Conservation (phyloP, 1,140 invertebrate species). For the Apocrypta bakeri region DNA sequence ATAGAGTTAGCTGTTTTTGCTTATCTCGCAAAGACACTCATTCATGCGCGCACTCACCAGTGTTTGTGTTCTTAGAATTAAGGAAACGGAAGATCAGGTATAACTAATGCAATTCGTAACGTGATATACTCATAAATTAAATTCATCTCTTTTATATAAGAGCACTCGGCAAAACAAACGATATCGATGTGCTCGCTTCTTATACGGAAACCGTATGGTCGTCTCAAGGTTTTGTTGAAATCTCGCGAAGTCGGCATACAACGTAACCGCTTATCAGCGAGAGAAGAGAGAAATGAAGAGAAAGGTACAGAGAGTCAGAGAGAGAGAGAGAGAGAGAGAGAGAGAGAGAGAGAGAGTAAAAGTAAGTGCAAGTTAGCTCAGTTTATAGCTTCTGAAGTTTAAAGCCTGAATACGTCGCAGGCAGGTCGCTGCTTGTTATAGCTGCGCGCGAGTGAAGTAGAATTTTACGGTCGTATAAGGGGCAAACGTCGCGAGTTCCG, state of each 20-base stretch:
- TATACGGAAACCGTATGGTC: background rate
- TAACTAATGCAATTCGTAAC: too few species aligned
- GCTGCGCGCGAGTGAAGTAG: conserved; percentile 12
- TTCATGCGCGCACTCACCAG: background rate
- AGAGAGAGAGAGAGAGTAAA: background rate
- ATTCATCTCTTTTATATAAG: too few species aligned
- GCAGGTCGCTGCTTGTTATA: conserved; percentile 18
- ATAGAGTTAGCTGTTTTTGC: too few species aligned
- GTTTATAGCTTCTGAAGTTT: conserved; percentile 45
- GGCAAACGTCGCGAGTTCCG: background rate
- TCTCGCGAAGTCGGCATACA: conserved; percentile 7
- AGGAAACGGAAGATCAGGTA: too few species aligned
- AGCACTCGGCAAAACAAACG: too few species aligned
- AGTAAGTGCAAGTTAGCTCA: conserved; percentile 12
- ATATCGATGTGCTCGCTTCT: too few species aligned
- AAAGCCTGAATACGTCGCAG: conserved; percentile 41
- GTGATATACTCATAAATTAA: too few species aligned
- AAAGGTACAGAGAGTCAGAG: background rate
- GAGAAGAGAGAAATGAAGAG: too few species aligned
- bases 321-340: background rate
- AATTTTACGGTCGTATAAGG: conserved; percentile 42
- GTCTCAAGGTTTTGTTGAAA: background rate
- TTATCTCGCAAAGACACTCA: background rate
- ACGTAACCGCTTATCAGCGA: too few species aligned
- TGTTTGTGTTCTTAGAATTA: too few species aligned